These are phyloP conservation scores for Carapus acus DNA, from an alignment of 2,797 vertebrate species.

Conservation along the genomic window DNA sequence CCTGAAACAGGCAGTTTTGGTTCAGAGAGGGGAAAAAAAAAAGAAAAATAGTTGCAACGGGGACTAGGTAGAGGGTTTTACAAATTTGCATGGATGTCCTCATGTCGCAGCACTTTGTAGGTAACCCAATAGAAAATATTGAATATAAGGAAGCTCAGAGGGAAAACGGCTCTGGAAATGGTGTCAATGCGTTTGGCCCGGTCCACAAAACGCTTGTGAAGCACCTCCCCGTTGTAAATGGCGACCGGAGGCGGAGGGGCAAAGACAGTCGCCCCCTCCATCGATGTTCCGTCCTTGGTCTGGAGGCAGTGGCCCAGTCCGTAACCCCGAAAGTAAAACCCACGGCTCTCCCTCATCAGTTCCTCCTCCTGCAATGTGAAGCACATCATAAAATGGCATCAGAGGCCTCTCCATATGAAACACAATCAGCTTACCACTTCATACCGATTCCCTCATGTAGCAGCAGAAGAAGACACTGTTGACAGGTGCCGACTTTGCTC, in stretches of 20 bases:
- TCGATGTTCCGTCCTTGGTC: constrained; percentile 68
- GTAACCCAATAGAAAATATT: constrained; percentile 96
- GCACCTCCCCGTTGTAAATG: constrained; percentile 71
- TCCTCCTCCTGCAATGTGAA: constrained; percentile 80
- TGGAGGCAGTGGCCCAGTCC: constrained; percentile 84
- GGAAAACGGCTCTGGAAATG: constrained; percentile 86
- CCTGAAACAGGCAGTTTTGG: constrained; percentile 70
- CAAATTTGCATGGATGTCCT: constrained; percentile 83
- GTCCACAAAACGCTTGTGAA: constrained; percentile 78
- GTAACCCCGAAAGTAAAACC: constrained; percentile 85
- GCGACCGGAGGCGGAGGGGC: constrained; percentile 63
- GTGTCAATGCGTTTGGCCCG: constrained; percentile 90
- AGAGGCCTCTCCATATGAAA: constrained; percentile 41
- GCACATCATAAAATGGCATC: constrained; percentile 42
- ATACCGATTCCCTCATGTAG: constrained; percentile 23
- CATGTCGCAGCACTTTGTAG: constrained; percentile 88
- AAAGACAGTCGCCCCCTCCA: constrained; percentile 72
- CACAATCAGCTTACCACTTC: constrained; percentile 31
- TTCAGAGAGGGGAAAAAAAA: constrained; percentile 51
- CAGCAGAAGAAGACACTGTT: constrained; percentile 19
- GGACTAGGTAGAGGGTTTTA: constrained; percentile 54
- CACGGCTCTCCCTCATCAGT: constrained; percentile 76
- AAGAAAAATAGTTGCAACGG: constrained; percentile 30
- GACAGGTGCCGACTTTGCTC: neutral
- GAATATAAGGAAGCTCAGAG: constrained; percentile 90